Evolutionary conservation across 2,113 vertebrate species (phyloP).

Genomic region (Phocoena sinus): DNA sequence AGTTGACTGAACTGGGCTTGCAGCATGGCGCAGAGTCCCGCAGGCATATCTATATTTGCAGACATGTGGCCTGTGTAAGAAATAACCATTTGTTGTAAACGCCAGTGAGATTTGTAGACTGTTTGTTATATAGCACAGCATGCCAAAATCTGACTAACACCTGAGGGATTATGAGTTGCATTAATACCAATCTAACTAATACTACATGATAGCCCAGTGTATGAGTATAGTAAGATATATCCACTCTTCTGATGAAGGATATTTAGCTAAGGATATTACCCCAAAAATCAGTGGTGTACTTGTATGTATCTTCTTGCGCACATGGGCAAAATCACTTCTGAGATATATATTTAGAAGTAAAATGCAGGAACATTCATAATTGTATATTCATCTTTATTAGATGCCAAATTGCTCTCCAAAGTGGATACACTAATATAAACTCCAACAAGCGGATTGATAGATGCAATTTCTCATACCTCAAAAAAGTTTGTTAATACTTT

Average conservation of each 20-base stretch:
- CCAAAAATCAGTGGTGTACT: not conserved
- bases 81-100: not conserved
- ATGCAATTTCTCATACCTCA: not conserved
- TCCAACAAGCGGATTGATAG: not conserved
- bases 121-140: not conserved
- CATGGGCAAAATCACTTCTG: not conserved
- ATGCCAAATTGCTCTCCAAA: not conserved
- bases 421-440: not conserved
- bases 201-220: not conserved
- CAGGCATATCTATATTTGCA: not conserved
- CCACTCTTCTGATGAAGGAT: not conserved
- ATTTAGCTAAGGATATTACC: not conserved
- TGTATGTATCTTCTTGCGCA: not conserved
- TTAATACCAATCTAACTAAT: not conserved
- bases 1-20: not conserved
- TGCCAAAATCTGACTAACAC: not conserved
- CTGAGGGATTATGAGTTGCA: not conserved
- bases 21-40: not conserved
- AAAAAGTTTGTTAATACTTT: not conserved
- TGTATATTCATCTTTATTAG: not conserved
- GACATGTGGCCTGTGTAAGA: not conserved
- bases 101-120: not conserved
- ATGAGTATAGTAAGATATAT: not conserved
- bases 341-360: not conserved
- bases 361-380: not conserved